These are phyloP conservation scores for Pangasius macronema DNA, from an alignment of 2,797 vertebrate genomes.

Conservation along the genomic window DNA sequence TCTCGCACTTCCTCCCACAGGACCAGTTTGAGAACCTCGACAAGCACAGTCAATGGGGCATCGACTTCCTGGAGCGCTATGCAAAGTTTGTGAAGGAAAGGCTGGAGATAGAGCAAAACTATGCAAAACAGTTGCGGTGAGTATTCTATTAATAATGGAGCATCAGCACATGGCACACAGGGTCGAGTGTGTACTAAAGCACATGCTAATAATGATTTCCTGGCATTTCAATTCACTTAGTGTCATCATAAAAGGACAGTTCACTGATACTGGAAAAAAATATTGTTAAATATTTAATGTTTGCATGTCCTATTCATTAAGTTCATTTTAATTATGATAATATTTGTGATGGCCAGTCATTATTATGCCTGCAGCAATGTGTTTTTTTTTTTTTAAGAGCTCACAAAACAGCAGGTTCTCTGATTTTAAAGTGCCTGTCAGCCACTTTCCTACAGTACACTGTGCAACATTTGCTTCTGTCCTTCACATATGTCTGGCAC, in stretches of 20 bases:
- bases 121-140: conserved; percentile 97
- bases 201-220: background rate
- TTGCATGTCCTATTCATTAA: background rate
- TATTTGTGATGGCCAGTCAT: background rate
- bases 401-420: background rate
- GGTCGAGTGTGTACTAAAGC: background rate
- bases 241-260: too few relatives aligned
- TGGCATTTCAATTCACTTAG: background rate
- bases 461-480: background rate
- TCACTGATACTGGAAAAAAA: too few relatives aligned
- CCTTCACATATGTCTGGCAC: background rate
- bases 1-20: conserved; percentile 71
- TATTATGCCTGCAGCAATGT: background rate
- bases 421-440: background rate
- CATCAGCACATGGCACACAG: background rate
- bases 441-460: background rate
- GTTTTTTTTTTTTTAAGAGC: background rate
- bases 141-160: background rate
- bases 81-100: conserved; percentile 98
- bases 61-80: conserved; percentile 97
- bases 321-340: background rate
- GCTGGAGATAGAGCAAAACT: conserved; percentile 96
- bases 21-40: conserved; percentile 99
- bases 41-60: conserved; percentile 98
- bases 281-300: background rate